Percentiles rank a stretch among this genome's conserved stretches.
Conservation (phyloP, 2,113 vertebrate species). For the Alethe diademata region DNA sequence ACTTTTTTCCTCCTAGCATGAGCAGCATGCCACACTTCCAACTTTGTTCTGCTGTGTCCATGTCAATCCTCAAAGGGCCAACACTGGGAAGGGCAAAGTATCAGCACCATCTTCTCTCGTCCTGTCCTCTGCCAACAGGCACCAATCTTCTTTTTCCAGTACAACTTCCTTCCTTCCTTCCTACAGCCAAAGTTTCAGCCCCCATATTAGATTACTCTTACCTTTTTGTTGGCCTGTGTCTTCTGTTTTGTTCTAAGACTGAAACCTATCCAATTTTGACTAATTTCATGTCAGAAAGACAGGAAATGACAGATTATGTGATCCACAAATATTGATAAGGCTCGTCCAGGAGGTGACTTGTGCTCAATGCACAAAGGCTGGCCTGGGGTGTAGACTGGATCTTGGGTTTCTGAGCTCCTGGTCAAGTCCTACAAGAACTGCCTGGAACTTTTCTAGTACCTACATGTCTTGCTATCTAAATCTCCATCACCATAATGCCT, state of each 20-base stretch:
- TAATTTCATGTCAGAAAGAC: background rate
- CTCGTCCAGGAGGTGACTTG: background rate
- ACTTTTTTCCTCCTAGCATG: background rate
- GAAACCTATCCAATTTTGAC: background rate
- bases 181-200: background rate
- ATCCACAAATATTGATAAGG: background rate
- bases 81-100: background rate
- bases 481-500: background rate
- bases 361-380: background rate
- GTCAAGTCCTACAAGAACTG: background rate
- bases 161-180: background rate
- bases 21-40: background rate
- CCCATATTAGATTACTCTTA: background rate
- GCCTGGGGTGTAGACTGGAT: background rate
- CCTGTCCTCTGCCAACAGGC: background rate
- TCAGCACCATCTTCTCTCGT: background rate
- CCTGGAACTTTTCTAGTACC: conserved; percentile 29
- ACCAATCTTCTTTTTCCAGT: background rate
- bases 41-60: background rate
- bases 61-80: background rate
- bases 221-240: background rate
- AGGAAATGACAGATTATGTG: background rate
- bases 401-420: background rate
- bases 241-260: background rate
- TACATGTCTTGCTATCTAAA: conserved; percentile 30